These are phyloP conservation scores for Jacana jacana DNA, from an alignment of 2,113 vertebrate genomes.

Conservation along the genomic window DNA sequence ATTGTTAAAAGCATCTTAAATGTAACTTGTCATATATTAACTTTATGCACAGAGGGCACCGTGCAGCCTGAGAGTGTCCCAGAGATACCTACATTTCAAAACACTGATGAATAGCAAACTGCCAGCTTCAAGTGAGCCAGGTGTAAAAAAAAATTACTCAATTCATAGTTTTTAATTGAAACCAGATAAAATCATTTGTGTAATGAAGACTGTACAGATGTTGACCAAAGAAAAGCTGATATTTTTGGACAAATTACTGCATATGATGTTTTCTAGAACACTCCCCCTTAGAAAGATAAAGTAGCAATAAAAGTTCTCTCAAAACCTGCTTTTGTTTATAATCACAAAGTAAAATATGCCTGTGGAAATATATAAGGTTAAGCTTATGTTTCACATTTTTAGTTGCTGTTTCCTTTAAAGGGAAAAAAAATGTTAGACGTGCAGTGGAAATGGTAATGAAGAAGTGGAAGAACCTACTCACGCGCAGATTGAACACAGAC, in stretches of 20 bases:
- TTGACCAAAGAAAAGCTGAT: neutral
- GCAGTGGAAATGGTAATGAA: neutral
- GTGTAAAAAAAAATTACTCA: slow-evolving; percentile 64
- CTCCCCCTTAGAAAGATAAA: slow-evolving; percentile 16
- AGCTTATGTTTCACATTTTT: neutral
- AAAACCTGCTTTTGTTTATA: slow-evolving; percentile 1
- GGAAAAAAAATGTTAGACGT: neutral
- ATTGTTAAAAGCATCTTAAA: slow-evolving; percentile 78
- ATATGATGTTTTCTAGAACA: slow-evolving; percentile 31
- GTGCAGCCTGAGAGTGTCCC: neutral
- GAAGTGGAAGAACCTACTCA: neutral
- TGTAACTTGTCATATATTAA: slow-evolving; percentile 63
- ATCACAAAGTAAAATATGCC: neutral
- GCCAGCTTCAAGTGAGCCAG: slow-evolving; percentile 30
- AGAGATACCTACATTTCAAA: slow-evolving; percentile 50
- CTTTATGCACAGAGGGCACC: slow-evolving; percentile 28
- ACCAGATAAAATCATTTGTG: slow-evolving; percentile 54
- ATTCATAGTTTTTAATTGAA: slow-evolving; percentile 61
- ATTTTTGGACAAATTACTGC: slow-evolving; percentile 1
- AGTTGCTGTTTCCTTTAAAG: neutral
- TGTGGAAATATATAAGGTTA: neutral
- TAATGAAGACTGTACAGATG: slow-evolving; percentile 23
- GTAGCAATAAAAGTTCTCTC: neutral
- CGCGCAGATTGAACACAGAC: neutral
- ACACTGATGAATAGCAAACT: slow-evolving; percentile 9